Evolutionary conservation across 2,113 vertebrate species (phyloP).

Genomic region (Lutjanus erythropterus): DNA sequence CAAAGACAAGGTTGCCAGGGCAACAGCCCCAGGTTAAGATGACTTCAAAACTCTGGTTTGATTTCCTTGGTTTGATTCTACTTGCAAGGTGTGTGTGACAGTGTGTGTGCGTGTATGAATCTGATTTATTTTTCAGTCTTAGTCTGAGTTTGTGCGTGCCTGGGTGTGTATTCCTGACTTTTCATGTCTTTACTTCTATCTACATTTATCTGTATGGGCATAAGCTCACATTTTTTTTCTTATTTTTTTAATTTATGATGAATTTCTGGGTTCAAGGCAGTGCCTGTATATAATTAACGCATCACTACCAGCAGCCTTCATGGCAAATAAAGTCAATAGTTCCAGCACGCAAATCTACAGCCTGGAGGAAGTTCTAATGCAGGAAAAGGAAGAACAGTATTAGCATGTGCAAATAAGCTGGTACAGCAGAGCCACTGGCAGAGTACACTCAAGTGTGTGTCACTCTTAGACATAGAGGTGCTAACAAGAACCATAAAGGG

Average conservation of each 20-base stretch:
- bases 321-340: slow-evolving; percentile 54
- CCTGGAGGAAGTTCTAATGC: slow-evolving; percentile 48
- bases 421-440: slow-evolving; percentile 27
- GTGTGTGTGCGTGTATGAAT: background rate
- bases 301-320: slow-evolving; percentile 23
- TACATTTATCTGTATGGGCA: background rate
- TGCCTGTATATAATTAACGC: background rate
- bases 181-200: background rate
- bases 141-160: background rate
- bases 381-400: slow-evolving; percentile 31
- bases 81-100: slow-evolving; percentile 21
- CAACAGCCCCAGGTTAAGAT: slow-evolving; percentile 77
- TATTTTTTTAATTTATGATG: background rate
- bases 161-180: background rate
- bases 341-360: slow-evolving; percentile 27
- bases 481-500: no score
- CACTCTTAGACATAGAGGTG: no score
- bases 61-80: slow-evolving; percentile 53
- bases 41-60: slow-evolving; percentile 63
- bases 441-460: background rate
- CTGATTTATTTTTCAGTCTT: background rate
- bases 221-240: background rate
- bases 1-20: slow-evolving; percentile 77
- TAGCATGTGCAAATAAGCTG: slow-evolving; percentile 48
- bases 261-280: background rate